Evolutionary conservation across 2,797 vertebrate genomes (phyloP).

Genomic region (Muscicapa comitata): DNA sequence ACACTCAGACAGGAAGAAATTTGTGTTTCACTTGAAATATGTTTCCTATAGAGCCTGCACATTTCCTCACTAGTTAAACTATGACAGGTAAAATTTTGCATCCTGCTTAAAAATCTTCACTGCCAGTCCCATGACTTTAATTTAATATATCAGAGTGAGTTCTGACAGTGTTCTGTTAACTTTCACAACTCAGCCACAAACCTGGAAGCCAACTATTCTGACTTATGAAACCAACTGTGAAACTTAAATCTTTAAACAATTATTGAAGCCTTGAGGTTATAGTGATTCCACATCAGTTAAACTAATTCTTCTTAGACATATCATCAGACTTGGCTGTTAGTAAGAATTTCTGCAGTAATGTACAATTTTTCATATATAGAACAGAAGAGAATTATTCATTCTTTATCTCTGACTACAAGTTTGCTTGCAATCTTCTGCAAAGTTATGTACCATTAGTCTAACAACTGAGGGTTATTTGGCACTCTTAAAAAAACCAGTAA

Average conservation of each 20-base stretch:
- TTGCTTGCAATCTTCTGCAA: not conserved
- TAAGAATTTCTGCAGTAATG: slow-evolving; percentile 16
- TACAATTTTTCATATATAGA: not conserved
- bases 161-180: slow-evolving; percentile 38
- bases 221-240: slow-evolving; percentile 35
- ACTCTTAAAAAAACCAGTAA: not conserved
- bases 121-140: not conserved
- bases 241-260: slow-evolving; percentile 59
- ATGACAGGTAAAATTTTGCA: slow-evolving; percentile 9
- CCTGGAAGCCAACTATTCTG: slow-evolving; percentile 18
- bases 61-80: slow-evolving; percentile 44
- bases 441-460: not conserved
- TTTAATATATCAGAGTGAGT: not conserved
- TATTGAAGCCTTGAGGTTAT: slow-evolving; percentile 37
- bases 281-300: slow-evolving; percentile 49
- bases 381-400: not conserved
- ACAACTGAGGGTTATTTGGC: not conserved
- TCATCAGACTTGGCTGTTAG: not conserved
- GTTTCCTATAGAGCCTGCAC: not conserved
- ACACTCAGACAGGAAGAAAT: not conserved
- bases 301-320: slow-evolving; percentile 29
- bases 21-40: not conserved
- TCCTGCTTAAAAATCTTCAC: not conserved
- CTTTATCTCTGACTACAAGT: not conserved
- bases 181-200: slow-evolving; percentile 36